phyloP scores from a whole-genome alignment of 2,113 vertebrate species.

The Lophochroa leadbeateri region DNA sequence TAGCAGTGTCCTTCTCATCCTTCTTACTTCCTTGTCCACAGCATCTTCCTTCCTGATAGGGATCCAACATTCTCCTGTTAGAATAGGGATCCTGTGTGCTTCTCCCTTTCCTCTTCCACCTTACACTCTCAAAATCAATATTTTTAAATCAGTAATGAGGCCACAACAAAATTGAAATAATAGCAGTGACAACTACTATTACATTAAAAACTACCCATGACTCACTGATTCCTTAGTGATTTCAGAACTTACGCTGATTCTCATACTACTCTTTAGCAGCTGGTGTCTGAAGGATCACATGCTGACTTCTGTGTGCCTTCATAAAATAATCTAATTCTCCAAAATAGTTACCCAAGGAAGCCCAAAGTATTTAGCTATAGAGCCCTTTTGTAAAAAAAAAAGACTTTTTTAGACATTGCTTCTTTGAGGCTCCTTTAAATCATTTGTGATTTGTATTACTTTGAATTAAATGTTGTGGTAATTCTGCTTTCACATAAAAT shows the following conservation, averaged over 20 bases:
- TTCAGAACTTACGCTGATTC: background rate
- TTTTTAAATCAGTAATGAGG: background rate
- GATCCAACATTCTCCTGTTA: background rate
- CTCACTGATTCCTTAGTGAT: background rate
- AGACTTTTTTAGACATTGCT: rapidly evolving
- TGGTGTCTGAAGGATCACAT: background rate
- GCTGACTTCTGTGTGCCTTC: background rate
- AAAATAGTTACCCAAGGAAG: background rate
- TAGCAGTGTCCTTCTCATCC: background rate
- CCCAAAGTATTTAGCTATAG: background rate
- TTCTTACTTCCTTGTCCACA: background rate
- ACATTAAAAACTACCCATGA: background rate
- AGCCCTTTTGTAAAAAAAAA: background rate
- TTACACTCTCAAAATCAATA: background rate
- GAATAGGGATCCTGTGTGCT: background rate
- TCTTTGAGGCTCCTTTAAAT: background rate
- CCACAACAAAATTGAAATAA: background rate
- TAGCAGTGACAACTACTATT: background rate
- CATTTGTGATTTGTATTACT: background rate
- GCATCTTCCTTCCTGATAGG: background rate
- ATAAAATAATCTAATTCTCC: background rate
- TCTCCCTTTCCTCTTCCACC: background rate
- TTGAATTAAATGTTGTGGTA: background rate
- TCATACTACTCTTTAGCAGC: background rate
- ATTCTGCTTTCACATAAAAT: background rate